Evolutionary conservation across 2,888 invertebrate species (phyloP), one percentile per base, ranked within the genome.

Genomic region (Heliconius erato): DNA sequence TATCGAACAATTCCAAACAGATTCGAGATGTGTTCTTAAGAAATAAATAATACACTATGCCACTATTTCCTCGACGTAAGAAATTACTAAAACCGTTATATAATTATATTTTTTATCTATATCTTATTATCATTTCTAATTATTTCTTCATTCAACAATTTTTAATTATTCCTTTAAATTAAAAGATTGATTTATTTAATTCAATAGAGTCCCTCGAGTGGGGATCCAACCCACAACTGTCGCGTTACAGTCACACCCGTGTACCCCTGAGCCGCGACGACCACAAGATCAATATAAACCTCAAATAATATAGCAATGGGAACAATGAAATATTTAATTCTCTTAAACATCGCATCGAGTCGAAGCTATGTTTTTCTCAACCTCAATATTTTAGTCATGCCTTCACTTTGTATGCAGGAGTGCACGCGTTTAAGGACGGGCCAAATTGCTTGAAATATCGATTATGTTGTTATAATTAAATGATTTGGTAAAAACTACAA

Each of bases 401-500:
- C 19, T 28, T 40, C 69, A 44, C 69, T 81, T 81, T 63, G 81
- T 81, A 81, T 81, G 81, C 81, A 77, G 54, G 40, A 68, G 40
- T 59, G 81, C 44, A 35, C 68, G 14, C 63, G 76, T 76, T 69
- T 71, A 68, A 80, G 59, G 77, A 77, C 44, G 16, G 40, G 63
- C 76, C 28, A 81, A 69, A 71, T 71, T 77, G 68, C 14, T 81
- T 77, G 40, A 81, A 77, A 77, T 54, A 77, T 77, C 76, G 77
- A 81, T 81, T 77, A 81, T 63, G 40, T 77, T 77, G 69, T 81
- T 81, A 77, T 77, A 81, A 81, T 77, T 59, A 71, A 81, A 23
- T 69, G 23, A 40, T 28, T 40, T 40, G 5, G 16, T n/a, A 81
- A 69, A 69, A 76, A 69, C 28, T 28, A 6, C 5, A 68, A 28